Percentiles rank a stretch among this genome's conserved stretches.
phyloP scores from a whole-genome alignment of 2,113 vertebrate genomes.

The Opisthocomus hoazin region DNA sequence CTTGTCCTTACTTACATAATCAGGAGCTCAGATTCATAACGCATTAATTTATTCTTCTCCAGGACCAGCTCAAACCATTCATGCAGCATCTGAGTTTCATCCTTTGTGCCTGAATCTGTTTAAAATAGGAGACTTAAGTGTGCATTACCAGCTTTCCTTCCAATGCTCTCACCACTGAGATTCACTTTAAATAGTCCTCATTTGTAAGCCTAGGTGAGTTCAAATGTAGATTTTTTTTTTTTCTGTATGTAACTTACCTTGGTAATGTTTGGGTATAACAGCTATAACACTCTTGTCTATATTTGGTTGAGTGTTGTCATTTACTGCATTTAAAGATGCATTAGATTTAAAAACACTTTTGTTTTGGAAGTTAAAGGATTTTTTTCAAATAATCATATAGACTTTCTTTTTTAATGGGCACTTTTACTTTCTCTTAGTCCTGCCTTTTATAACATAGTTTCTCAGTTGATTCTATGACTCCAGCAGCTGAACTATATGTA shows the following conservation, averaged over 20 bases:
- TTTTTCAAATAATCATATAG: neutral
- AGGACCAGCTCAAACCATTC: constrained; percentile 91
- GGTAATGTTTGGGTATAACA: neutral
- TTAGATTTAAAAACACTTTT: neutral
- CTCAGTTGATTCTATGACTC: neutral
- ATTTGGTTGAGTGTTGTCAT: neutral
- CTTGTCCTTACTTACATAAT: constrained; percentile 74
- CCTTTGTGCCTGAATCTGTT: constrained; percentile 76
- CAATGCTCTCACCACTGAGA: neutral
- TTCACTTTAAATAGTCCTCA: neutral
- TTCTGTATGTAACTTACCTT: neutral
- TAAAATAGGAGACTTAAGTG: constrained; percentile 61
- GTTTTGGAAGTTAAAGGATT: neutral
- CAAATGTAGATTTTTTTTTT: neutral
- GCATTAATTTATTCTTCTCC: constrained; percentile 91
- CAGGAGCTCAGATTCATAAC: constrained; percentile 89
- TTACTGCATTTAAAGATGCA: neutral
- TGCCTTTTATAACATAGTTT: neutral
- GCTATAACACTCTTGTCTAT: neutral
- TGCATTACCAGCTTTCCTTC: constrained; percentile 35
- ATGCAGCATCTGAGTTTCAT: constrained; percentile 84
- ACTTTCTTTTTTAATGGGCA: neutral
- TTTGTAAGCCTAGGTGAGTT: neutral
- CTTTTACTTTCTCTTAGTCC: neutral
- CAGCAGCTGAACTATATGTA: neutral